Evolutionary conservation across 2,888 invertebrate genomes (phyloP).

Genomic region (Branchipolynoe longqiensis): DNA sequence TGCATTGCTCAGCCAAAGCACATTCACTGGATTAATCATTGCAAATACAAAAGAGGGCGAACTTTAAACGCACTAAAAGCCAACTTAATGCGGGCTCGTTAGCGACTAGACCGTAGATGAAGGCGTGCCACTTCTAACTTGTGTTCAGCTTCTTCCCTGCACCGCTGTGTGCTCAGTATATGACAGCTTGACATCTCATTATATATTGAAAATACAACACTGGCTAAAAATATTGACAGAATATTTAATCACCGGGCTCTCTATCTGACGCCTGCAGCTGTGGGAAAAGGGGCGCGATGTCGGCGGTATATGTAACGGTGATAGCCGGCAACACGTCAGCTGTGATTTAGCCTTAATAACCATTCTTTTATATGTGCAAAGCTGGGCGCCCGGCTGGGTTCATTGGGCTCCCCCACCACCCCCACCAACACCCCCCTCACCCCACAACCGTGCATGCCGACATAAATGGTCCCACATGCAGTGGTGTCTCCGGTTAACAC

Average conservation of each 20-base stretch:
- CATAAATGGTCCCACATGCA: background rate
- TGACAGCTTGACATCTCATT: no score
- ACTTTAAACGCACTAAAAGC: no score
- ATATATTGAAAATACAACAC: background rate
- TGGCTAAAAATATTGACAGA: background rate
- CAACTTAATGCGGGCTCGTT: no score
- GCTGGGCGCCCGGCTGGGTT: background rate
- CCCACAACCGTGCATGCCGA: background rate
- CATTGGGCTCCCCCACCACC: background rate
- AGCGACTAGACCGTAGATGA: no score
- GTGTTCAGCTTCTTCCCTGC: no score
- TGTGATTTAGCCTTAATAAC: slow-evolving; percentile 9
- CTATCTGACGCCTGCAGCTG: background rate
- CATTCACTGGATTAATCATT: no score
- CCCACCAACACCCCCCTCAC: background rate
- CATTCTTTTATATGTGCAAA: background rate
- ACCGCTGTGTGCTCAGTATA: no score
- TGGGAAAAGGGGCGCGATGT: background rate
- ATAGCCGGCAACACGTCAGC: background rate
- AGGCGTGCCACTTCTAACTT: no score
- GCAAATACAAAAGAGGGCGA: no score
- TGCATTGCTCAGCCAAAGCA: no score
- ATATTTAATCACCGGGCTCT: background rate
- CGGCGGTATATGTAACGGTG: no score
- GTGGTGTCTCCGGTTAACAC: background rate